Evolutionary conservation across 2,888 invertebrate species (phyloP).

Genomic region (Hyles lineata): DNA sequence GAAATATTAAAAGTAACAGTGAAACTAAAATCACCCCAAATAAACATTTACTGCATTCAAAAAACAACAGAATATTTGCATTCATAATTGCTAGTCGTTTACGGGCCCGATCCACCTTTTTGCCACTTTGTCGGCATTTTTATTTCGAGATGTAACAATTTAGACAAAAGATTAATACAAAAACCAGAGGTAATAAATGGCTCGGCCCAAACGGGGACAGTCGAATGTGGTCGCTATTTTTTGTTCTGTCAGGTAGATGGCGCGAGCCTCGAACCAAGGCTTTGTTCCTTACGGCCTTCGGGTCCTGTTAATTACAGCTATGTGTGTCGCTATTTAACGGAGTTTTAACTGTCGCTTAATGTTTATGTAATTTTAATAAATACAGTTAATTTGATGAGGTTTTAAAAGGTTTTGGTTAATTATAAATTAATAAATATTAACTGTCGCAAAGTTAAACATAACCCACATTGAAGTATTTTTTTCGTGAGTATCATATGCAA

Average conservation of each 20-base stretch:
- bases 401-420: background rate
- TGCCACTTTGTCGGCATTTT: constrained; percentile 31
- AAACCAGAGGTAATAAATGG: constrained; percentile 69
- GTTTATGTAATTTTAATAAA: background rate
- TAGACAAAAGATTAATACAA: constrained; percentile 44
- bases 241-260: constrained; percentile 61
- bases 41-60: background rate
- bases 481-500: no score
- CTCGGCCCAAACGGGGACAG: constrained; percentile 62
- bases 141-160: constrained; percentile 24
- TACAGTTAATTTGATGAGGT: constrained; percentile 2
- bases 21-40: background rate
- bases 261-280: constrained; percentile 51
- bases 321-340: constrained; percentile 8
- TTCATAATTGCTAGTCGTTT: constrained; percentile 17
- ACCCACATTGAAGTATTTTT: no score
- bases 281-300: constrained; percentile 42
- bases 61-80: constrained; percentile 22
- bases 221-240: constrained; percentile 61
- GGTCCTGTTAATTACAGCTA: constrained; percentile 1
- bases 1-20: constrained; percentile 1
- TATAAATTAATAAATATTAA: background rate
- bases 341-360: background rate
- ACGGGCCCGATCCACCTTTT: background rate
- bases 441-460: no score